Percentiles rank a stretch among this genome's conserved stretches.
Conservation (phyloP, 2,888 invertebrate genomes). For the Pharmacophagus antenor region DNA sequence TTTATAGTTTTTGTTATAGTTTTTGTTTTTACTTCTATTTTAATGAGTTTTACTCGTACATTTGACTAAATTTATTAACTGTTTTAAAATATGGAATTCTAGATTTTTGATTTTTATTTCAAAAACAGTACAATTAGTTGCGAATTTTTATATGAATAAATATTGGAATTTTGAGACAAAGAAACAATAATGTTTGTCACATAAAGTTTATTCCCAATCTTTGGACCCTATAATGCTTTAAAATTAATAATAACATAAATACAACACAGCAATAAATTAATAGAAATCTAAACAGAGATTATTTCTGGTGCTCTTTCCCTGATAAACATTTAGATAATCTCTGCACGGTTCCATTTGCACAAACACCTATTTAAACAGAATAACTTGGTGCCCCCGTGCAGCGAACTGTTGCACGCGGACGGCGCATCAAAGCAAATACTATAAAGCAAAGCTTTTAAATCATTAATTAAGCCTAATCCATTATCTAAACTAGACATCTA, state of each 20-base stretch:
- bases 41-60: no score
- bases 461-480: slow-evolving; percentile 58
- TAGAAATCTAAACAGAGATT: slow-evolving; percentile 54
- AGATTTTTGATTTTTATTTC: no score
- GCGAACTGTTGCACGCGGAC: slow-evolving; percentile 52
- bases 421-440: slow-evolving; percentile 58
- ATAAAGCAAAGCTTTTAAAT: slow-evolving; percentile 65
- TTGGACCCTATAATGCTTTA: slow-evolving; percentile 88
- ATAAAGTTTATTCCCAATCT: slow-evolving; percentile 86
- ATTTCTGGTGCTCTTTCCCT: slow-evolving; percentile 48
- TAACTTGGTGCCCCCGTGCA: slow-evolving; percentile 26
- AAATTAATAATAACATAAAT: slow-evolving; percentile 81
- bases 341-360: slow-evolving; percentile 52
- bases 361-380: slow-evolving; percentile 34
- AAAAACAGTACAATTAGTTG: no score
- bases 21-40: no score
- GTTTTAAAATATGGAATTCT: no score
- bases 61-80: no score
- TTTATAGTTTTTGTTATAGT: no score
- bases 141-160: no score
- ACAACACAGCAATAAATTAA: slow-evolving; percentile 74
- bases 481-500: slow-evolving; percentile 68
- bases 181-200: slow-evolving; percentile 76
- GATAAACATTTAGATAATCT: slow-evolving; percentile 42
- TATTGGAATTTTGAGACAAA: slow-evolving; percentile 38